These are phyloP conservation scores for Callaeas wilsoni DNA, from an alignment of 2,113 vertebrate genomes.

Conservation along the genomic window DNA sequence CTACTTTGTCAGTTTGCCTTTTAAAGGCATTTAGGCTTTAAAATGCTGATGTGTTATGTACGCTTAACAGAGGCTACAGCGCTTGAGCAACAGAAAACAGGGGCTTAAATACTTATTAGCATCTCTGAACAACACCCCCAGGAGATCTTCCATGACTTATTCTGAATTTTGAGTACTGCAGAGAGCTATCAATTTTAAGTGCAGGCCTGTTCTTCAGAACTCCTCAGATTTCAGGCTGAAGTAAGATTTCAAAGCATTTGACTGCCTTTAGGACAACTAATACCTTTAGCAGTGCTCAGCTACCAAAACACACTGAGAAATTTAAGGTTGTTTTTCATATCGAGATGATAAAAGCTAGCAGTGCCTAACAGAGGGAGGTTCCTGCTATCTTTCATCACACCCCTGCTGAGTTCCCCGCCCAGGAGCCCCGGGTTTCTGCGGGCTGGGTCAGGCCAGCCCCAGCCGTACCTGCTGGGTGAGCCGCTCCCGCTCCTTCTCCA, in stretches of 20 bases:
- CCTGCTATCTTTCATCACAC: neutral
- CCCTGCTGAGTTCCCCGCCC: neutral
- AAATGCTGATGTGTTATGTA: neutral
- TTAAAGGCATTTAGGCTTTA: neutral
- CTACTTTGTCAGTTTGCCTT: neutral
- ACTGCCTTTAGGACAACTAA: neutral
- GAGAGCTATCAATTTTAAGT: neutral
- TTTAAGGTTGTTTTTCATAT: rapidly evolving
- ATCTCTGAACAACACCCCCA: neutral
- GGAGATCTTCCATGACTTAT: neutral
- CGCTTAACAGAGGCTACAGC: neutral
- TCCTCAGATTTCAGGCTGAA: neutral
- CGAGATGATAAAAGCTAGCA: neutral
- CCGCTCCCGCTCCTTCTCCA: constrained; percentile 94
- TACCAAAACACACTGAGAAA: neutral
- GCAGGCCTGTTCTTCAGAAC: neutral
- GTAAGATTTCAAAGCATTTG: neutral
- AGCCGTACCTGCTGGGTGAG: constrained; percentile 89
- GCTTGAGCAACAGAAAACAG: neutral
- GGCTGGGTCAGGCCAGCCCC: neutral
- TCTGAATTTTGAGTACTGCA: neutral
- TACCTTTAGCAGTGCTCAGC: neutral
- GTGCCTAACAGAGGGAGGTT: neutral
- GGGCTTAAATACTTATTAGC: constrained; percentile 31
- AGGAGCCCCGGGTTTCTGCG: neutral